Conservation (phyloP, 2,797 vertebrate species). For the Cryptoblepharus egeriae region DNA sequence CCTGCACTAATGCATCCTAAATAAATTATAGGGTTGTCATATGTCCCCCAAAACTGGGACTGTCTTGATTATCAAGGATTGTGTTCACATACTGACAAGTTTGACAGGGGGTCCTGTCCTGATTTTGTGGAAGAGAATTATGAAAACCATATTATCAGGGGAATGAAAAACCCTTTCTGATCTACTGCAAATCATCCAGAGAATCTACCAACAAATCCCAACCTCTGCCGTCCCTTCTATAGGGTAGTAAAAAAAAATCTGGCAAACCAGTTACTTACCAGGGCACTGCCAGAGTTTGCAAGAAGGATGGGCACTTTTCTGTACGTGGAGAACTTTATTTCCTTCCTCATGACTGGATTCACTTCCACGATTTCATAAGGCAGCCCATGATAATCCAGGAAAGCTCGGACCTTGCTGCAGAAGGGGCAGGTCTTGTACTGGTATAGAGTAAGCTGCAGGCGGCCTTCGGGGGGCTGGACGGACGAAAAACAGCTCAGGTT, state of each 20-base stretch:
- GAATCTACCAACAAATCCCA: neutral
- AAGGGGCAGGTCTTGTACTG: conserved; percentile 99
- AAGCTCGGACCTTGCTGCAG: conserved; percentile 97
- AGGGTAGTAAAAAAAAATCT: neutral
- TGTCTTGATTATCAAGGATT: no score
- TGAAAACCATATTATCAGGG: no score
- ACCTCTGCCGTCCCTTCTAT: neutral
- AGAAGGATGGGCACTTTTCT: conserved; percentile 95
- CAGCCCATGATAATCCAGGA: conserved; percentile 91
- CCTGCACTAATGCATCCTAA: no score
- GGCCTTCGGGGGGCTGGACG: conserved; percentile 65
- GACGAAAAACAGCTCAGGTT: conserved; percentile 26
- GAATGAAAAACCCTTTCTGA: neutral
- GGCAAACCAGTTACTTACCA: conserved; percentile 79
- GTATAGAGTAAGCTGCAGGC: conserved; percentile 86
- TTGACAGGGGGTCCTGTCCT: no score
- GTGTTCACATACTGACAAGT: no score
- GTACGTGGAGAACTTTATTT: conserved; percentile 95
- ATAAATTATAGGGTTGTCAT: no score
- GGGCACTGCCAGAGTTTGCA: conserved; percentile 75
- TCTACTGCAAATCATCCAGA: neutral
- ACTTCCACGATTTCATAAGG: conserved; percentile 94
- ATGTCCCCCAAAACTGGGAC: no score
- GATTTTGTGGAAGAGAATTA: no score
- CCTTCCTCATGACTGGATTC: conserved; percentile 91